Evolutionary conservation across 2,797 vertebrate genomes (phyloP).

Genomic region (Trachurus trachurus): DNA sequence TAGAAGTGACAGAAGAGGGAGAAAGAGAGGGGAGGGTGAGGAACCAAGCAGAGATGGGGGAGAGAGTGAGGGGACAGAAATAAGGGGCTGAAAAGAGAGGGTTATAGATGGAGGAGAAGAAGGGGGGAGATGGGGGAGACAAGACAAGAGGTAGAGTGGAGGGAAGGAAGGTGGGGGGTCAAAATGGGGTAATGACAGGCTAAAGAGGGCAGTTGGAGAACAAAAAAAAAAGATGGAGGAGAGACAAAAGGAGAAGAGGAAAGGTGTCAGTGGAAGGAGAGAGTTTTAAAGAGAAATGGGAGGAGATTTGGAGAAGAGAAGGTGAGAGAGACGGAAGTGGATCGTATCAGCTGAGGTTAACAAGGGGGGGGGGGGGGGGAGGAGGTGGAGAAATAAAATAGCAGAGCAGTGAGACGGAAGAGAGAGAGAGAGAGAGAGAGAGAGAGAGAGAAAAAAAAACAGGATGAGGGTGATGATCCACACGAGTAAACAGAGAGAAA

Average conservation of each 20-base stretch:
- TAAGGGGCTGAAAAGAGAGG: conserved; percentile 4
- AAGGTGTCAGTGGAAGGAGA: neutral
- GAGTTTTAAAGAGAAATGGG: neutral
- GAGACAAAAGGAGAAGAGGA: neutral
- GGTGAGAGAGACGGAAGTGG: neutral
- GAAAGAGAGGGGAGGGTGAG: conserved; percentile 26
- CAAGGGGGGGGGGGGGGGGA: neutral
- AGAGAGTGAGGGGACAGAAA: conserved; percentile 6
- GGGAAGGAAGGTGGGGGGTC: conserved; percentile 22
- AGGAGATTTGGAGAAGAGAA: neutral
- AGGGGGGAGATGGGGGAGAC: neutral
- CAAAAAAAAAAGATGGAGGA: neutral
- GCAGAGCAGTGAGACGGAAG: neutral
- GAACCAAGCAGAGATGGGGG: conserved; percentile 22
- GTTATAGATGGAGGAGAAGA: neutral
- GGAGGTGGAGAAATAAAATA: neutral
- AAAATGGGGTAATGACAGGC: conserved; percentile 42
- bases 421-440: neutral
- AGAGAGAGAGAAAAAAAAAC: neutral
- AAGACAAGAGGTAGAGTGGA: conserved; percentile 7
- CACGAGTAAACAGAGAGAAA: neutral
- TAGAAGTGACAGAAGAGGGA: conserved; percentile 22
- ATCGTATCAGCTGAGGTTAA: neutral
- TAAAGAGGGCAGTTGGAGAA: conserved; percentile 54
- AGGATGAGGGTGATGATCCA: neutral